Evolutionary conservation across 2,888 invertebrate genomes (phyloP).

Genomic region (Uropetala carovei): DNA sequence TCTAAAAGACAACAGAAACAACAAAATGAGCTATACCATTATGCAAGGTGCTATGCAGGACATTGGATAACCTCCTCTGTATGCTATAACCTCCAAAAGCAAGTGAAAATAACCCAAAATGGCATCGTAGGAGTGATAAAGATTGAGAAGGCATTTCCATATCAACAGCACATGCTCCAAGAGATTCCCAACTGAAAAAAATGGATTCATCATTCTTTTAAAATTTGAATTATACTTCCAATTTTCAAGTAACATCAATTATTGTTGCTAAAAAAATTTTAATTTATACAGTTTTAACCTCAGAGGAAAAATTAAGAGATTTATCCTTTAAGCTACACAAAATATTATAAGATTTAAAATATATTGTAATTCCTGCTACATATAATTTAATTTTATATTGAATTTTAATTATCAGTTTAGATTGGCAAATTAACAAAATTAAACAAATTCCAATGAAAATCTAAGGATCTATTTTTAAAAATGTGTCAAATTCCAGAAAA

Average conservation of each 20-base stretch:
- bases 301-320: too few species aligned
- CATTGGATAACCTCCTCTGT: constrained; percentile 26
- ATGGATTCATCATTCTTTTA: not conserved
- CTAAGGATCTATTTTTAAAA: too few species aligned
- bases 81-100: constrained; percentile 25
- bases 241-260: too few species aligned
- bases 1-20: not conserved
- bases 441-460: not conserved
- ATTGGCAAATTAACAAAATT: too few species aligned
- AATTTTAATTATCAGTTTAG: too few species aligned
- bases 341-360: too few species aligned
- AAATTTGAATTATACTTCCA: not conserved
- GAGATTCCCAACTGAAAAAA: constrained; percentile 35
- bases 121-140: constrained; percentile 6
- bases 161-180: constrained; percentile 1
- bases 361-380: too few species aligned
- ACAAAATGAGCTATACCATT: not conserved
- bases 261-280: too few species aligned
- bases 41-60: not conserved
- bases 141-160: constrained; percentile 48
- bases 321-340: too few species aligned
- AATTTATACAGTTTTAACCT: too few species aligned
- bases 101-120: constrained; percentile 27
- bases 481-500: too few species aligned
- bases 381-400: not conserved